phyloP scores from a whole-genome alignment of 2,888 invertebrate species.

The Ectemnius cavifrons region DNA sequence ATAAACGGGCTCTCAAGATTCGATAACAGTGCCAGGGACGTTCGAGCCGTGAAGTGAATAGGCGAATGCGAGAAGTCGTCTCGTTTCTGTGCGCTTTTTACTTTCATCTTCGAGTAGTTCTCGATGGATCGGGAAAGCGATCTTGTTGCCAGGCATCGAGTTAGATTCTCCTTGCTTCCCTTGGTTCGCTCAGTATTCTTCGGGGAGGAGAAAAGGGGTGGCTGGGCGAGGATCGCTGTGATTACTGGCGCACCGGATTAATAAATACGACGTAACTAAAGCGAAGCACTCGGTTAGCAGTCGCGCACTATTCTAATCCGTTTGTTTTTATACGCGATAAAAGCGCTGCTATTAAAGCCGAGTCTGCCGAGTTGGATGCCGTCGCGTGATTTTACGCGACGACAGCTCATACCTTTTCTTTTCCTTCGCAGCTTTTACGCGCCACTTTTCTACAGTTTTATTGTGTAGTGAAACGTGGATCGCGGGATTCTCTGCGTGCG shows the following conservation, averaged over 20 bases:
- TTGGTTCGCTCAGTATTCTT: too few species aligned
- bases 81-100: conserved; percentile 46
- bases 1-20: conserved; percentile 56
- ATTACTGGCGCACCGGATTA: conserved; percentile 5
- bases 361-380: neutral
- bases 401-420: conserved; percentile 13
- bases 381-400: conserved; percentile 11
- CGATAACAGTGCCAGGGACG: conserved; percentile 44
- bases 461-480: conserved; percentile 32
- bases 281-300: too few species aligned
- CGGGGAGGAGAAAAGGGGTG: too few species aligned
- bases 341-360: neutral
- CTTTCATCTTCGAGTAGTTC: conserved; percentile 51
- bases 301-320: too few species aligned
- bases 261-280: neutral
- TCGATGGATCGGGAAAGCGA: conserved; percentile 2
- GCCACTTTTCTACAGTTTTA: conserved; percentile 34
- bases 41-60: conserved; percentile 55
- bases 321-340: too few species aligned
- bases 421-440: conserved; percentile 24
- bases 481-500: neutral
- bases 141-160: too few species aligned
- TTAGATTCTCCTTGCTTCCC: neutral
- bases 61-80: conserved; percentile 57
- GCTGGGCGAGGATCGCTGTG: too few species aligned